Evolutionary conservation across 2,797 vertebrate species (phyloP).

Genomic region (Pseudotriccus pelzelni): DNA sequence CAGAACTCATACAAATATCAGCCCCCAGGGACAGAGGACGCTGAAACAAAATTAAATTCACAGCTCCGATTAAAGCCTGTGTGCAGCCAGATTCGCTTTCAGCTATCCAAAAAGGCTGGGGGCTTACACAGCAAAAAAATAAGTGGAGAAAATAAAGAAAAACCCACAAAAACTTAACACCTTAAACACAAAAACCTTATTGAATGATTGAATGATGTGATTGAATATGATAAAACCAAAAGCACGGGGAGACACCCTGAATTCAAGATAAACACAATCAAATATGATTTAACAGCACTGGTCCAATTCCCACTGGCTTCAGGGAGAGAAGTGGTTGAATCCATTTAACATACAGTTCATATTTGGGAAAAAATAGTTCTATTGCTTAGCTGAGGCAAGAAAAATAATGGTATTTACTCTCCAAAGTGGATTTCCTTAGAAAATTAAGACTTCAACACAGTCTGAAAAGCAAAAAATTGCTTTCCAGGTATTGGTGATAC

Average conservation of each 20-base stretch:
- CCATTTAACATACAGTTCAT: neutral
- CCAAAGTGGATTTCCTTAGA: neutral
- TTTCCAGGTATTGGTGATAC: neutral
- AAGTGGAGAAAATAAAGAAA: neutral
- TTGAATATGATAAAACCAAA: neutral
- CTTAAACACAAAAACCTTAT: neutral
- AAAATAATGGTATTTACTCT: neutral
- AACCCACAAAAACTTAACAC: neutral
- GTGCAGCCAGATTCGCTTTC: neutral
- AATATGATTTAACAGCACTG: neutral
- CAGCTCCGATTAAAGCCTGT: neutral
- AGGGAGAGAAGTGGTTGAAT: neutral
- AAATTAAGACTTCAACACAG: neutral
- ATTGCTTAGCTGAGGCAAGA: neutral
- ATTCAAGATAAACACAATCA: neutral
- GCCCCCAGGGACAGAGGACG: constrained; percentile 90
- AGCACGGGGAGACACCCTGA: neutral
- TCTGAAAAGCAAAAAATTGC: neutral
- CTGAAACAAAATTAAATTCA: constrained; percentile 67
- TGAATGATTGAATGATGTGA: neutral
- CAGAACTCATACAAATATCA: constrained; percentile 94
- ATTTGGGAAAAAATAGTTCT: neutral
- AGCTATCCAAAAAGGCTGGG: neutral
- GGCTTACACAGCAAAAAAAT: neutral
- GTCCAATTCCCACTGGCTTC: neutral